Evolutionary conservation across 2,113 vertebrate species (phyloP).

Genomic region (Prolemur simus): DNA sequence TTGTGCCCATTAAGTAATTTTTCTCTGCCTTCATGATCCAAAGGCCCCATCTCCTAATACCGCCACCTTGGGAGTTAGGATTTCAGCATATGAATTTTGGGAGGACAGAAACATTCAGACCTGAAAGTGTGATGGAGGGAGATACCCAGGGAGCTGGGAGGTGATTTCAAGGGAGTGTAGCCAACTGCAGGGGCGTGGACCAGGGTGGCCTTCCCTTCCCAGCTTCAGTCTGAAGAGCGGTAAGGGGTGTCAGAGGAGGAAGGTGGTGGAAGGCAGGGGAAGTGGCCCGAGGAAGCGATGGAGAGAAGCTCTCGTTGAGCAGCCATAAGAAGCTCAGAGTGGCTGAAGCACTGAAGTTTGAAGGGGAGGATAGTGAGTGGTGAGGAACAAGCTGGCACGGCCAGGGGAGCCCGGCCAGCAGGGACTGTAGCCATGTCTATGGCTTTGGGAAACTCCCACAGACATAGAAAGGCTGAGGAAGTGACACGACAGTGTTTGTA

Average conservation of each 20-base stretch:
- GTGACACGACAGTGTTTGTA: too few species aligned
- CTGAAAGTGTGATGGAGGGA: not conserved
- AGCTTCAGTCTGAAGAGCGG: not conserved
- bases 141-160: not conserved
- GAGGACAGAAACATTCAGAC: not conserved
- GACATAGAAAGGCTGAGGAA: not conserved
- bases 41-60: not conserved
- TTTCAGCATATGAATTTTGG: not conserved
- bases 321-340: not conserved
- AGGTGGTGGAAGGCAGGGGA: not conserved
- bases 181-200: not conserved
- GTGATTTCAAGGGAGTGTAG: too few species aligned
- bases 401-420: not conserved
- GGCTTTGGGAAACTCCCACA: not conserved
- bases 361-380: not conserved
- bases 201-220: not conserved
- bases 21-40: too few species aligned
- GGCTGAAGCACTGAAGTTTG: not conserved
- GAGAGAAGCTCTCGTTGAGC: not conserved
- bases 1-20: too few species aligned
- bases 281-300: not conserved
- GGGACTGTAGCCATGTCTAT: not conserved
- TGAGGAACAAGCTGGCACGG: not conserved
- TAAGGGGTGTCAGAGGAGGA: not conserved
- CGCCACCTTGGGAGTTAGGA: not conserved